A percentile compares a stretch with the other conserved stretches of the same genome.
phyloP scores from a whole-genome alignment of 1,140 invertebrate species.

The Solenopsis fugax region DNA sequence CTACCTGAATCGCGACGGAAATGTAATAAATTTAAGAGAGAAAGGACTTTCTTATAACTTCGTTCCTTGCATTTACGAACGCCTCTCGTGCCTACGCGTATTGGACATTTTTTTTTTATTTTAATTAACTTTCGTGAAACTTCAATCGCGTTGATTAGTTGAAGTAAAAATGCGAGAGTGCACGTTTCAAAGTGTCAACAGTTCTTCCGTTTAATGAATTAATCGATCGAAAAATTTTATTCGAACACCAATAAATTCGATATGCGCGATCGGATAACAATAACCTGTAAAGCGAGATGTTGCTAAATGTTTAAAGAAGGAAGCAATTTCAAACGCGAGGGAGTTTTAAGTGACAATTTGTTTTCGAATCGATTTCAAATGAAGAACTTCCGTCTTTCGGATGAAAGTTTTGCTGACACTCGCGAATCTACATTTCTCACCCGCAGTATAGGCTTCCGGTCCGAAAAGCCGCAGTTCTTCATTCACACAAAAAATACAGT shows the following conservation, averaged over 20 bases:
- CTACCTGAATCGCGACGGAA: constrained; percentile 7
- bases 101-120: too few species aligned
- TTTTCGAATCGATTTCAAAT: constrained; percentile 8
- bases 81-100: background rate
- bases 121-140: background rate
- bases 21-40: constrained; percentile 18
- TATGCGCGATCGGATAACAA: background rate
- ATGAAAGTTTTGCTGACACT: constrained; percentile 3
- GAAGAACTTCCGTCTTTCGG: background rate
- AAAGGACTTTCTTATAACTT: background rate
- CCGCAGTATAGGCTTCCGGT: too few species aligned
- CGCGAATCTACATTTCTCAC: background rate
- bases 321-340: background rate
- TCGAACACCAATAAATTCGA: background rate
- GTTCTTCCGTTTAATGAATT: background rate
- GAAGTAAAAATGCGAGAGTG: background rate
- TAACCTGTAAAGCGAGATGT: constrained; percentile 1
- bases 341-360: background rate
- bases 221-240: background rate
- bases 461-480: constrained; percentile 28
- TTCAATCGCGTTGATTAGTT: background rate
- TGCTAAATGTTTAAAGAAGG: background rate
- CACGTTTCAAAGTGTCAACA: background rate
- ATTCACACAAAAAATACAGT: constrained; percentile 20
- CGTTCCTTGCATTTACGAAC: background rate